phyloP scores from a whole-genome alignment of 2,797 vertebrate genomes.

The Cirrhinus molitorella region DNA sequence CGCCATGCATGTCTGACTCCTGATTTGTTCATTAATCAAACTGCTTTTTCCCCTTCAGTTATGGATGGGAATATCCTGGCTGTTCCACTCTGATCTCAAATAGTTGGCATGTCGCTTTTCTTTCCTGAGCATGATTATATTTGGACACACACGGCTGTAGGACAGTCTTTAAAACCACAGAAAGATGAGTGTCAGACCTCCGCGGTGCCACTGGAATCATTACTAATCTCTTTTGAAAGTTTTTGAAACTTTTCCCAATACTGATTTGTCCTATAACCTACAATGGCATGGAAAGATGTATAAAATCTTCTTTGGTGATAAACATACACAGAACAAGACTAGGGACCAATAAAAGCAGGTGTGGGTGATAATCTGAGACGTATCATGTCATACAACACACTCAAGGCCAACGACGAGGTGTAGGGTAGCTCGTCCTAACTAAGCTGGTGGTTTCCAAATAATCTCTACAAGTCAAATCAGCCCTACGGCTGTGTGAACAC shows the following conservation, averaged over 20 bases:
- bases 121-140: constrained; percentile 46
- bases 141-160: constrained; percentile 34
- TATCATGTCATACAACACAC: not conserved
- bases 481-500: not conserved
- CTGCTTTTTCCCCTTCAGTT: constrained; percentile 31
- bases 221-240: not conserved
- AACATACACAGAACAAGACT: not conserved
- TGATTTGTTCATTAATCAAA: constrained; percentile 48
- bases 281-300: not conserved
- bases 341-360: not conserved
- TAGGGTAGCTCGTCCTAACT: not conserved
- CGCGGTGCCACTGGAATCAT: not conserved
- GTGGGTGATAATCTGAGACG: not conserved
- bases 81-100: constrained; percentile 43
- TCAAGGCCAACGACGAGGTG: not conserved
- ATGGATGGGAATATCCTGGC: constrained; percentile 43
- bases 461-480: not conserved
- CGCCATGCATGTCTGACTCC: constrained; percentile 30
- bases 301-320: not conserved
- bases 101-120: constrained; percentile 42
- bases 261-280: not conserved
- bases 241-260: not conserved
- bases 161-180: constrained; percentile 11
- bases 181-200: not conserved
- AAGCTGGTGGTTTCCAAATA: constrained; percentile 1